Evolutionary conservation across 2,888 invertebrate species (phyloP).

Genomic region (Synanthedon myopaeformis): DNA sequence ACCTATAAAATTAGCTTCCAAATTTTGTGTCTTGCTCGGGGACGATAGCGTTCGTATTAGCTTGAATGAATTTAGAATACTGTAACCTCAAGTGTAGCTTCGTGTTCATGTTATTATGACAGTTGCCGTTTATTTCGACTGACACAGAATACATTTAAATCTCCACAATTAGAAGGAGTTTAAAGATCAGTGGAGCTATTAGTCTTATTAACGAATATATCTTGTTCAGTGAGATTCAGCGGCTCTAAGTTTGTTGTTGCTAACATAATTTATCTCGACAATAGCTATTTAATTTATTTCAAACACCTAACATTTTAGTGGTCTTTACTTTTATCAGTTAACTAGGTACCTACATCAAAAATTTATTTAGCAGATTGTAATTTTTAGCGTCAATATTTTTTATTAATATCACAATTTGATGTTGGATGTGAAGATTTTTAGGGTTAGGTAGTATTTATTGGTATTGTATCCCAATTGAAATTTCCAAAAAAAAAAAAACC

Average conservation of each 20-base stretch:
- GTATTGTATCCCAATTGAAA: too few species aligned
- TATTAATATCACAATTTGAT: too few species aligned
- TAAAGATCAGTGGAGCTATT: conserved; percentile 28
- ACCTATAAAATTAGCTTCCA: background rate
- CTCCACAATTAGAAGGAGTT: conserved; percentile 32
- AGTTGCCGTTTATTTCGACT: conserved; percentile 53
- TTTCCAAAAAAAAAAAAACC: too few species aligned
- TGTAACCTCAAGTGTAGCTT: background rate
- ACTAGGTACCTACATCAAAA: too few species aligned
- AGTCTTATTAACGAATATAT: conserved; percentile 27
- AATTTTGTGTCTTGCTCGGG: background rate
- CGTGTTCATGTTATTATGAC: conserved; percentile 47
- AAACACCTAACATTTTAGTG: background rate
- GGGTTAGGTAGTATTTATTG: too few species aligned
- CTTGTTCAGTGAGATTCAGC: conserved; percentile 23
- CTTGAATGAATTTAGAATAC: background rate
- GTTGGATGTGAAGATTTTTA: too few species aligned
- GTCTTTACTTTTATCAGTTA: too few species aligned
- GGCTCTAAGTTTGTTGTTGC: background rate
- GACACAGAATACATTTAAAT: conserved; percentile 31
- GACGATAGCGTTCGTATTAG: background rate
- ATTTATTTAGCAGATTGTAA: too few species aligned
- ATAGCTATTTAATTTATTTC: background rate
- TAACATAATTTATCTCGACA: background rate
- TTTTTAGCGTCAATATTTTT: too few species aligned